Evolutionary conservation across 2,113 vertebrate genomes (phyloP).

Genomic region (Ammospiza nelsoni): DNA sequence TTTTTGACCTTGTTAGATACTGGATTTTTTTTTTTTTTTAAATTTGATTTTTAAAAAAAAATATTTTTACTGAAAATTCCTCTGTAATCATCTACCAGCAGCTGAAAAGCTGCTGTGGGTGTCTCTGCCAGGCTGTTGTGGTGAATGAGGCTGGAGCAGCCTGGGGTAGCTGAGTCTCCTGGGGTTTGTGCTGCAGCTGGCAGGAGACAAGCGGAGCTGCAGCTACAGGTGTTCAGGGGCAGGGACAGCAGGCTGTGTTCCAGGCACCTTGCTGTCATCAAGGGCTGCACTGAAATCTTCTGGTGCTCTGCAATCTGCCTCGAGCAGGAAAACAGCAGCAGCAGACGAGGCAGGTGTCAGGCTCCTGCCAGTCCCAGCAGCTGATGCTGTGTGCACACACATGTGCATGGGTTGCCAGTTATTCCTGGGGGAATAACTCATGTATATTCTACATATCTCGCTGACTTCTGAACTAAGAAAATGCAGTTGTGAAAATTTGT

Average conservation of each 20-base stretch:
- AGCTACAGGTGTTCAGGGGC: slow-evolving; percentile 29
- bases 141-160: slow-evolving; percentile 20
- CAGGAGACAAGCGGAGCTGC: slow-evolving; percentile 55
- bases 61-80: neutral
- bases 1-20: neutral
- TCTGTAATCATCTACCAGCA: neutral
- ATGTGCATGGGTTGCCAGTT: accelerated
- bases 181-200: slow-evolving; percentile 59
- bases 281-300: neutral
- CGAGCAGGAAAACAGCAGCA: neutral
- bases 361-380: neutral
- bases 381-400: neutral
- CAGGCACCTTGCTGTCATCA: slow-evolving; percentile 20
- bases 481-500: neutral
- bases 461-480: neutral
- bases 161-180: neutral
- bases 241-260: slow-evolving; percentile 29
- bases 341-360: neutral
- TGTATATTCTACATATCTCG: accelerated
- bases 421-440: neutral
- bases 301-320: neutral
- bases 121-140: slow-evolving; percentile 7
- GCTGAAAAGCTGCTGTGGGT: neutral
- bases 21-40: neutral
- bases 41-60: neutral